Conservation (phyloP, 2,888 invertebrate species). For the Agriopis leucophaearia region DNA sequence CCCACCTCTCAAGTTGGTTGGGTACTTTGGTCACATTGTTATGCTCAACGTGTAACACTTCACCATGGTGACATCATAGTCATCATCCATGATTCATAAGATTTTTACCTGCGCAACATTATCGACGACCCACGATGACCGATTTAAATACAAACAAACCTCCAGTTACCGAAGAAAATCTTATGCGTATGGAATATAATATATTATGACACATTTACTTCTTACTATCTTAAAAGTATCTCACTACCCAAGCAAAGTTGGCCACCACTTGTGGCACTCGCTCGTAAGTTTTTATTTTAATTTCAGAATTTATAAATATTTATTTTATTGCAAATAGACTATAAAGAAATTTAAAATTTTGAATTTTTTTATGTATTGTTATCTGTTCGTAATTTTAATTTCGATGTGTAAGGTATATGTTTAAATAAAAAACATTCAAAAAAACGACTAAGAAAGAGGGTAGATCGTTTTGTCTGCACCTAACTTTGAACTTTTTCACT, state of each 20-base stretch:
- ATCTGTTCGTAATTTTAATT: too few species aligned
- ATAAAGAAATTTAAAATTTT: too few species aligned
- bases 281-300: too few species aligned
- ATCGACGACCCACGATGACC: slow-evolving; percentile 41
- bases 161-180: slow-evolving; percentile 3
- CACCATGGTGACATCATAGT: slow-evolving; percentile 58
- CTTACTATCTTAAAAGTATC: background rate
- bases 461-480: too few species aligned
- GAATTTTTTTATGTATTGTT: too few species aligned
- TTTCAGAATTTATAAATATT: too few species aligned
- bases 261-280: too few species aligned
- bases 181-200: background rate
- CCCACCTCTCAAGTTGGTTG: slow-evolving; percentile 7
- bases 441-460: too few species aligned
- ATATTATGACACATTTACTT: background rate
- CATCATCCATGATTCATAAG: slow-evolving; percentile 70
- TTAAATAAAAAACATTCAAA: too few species aligned
- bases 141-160: slow-evolving; percentile 23
- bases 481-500: too few species aligned
- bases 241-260: background rate
- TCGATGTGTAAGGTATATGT: too few species aligned
- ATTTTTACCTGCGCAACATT: slow-evolving; percentile 47
- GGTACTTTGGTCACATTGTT: slow-evolving; percentile 34
- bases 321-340: too few species aligned
- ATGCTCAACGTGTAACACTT: slow-evolving; percentile 50